A percentile compares a stretch with the other conserved stretches of the same genome.
Evolutionary conservation across 2,888 invertebrate species (phyloP).

Genomic region (Tipula unca): DNA sequence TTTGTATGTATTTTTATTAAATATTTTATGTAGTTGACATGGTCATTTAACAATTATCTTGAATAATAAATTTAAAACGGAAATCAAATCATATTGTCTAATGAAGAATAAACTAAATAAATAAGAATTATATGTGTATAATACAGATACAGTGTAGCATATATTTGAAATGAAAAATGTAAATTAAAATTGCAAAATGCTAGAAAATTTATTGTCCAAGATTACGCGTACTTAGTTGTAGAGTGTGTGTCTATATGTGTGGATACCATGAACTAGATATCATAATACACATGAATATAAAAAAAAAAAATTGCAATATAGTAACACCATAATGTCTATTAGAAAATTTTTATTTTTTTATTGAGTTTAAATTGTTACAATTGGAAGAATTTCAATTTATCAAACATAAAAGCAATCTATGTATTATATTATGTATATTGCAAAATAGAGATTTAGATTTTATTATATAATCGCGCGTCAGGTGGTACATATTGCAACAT

Average conservation of each 20-base stretch:
- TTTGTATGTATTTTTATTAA: background rate
- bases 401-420: background rate
- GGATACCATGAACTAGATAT: background rate
- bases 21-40: background rate
- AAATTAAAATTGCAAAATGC: constrained; percentile 8
- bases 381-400: background rate
- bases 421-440: background rate
- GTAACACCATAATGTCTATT: background rate
- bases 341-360: background rate
- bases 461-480: background rate
- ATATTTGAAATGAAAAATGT: background rate
- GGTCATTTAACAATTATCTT: constrained; percentile 14
- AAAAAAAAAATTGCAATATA: background rate
- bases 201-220: background rate
- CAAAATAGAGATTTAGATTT: background rate
- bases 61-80: constrained; percentile 14
- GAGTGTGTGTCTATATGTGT: background rate
- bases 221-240: background rate
- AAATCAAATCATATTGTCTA: constrained; percentile 14
- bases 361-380: background rate
- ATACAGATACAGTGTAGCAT: background rate
- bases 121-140: background rate
- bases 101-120: background rate
- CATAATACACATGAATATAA: background rate
- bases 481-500: background rate